A percentile compares a stretch with the other conserved stretches of the same genome.
phyloP scores from a whole-genome alignment of 2,113 vertebrate genomes.

The Rallus limicola region DNA sequence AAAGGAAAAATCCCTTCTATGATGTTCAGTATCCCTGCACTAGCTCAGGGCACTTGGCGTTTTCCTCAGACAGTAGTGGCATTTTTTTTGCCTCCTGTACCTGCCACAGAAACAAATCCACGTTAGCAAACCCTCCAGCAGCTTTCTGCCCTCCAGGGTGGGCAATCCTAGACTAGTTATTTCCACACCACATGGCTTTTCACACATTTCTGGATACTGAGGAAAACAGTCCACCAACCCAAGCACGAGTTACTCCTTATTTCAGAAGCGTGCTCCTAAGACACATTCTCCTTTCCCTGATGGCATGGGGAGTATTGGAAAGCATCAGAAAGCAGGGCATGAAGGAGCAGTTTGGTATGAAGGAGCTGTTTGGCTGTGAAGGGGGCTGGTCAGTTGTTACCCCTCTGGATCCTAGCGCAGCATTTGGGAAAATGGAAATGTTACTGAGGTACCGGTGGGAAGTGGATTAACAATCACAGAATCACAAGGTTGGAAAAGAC shows the following conservation, averaged over 20 bases:
- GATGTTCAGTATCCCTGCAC: not conserved
- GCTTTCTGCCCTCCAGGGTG: not conserved
- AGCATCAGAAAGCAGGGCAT: not conserved
- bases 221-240: not conserved
- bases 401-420: not conserved
- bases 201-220: not conserved
- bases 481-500: too few species aligned
- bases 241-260: not conserved
- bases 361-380: not conserved
- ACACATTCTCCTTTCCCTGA: not conserved
- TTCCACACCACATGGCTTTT: not conserved
- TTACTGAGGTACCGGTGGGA: not conserved
- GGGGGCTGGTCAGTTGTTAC: too few species aligned
- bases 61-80: not conserved
- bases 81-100: not conserved
- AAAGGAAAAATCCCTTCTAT: not conserved
- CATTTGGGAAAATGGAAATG: not conserved
- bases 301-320: rapidly evolving
- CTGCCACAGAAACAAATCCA: not conserved
- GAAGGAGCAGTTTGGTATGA: not conserved
- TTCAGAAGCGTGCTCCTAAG: not conserved
- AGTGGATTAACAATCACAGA: not conserved
- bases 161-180: not conserved
- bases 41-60: not conserved
- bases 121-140: not conserved